These are phyloP conservation scores for Danionella dracula DNA, from an alignment of 2,797 vertebrate species.

Conservation along the genomic window DNA sequence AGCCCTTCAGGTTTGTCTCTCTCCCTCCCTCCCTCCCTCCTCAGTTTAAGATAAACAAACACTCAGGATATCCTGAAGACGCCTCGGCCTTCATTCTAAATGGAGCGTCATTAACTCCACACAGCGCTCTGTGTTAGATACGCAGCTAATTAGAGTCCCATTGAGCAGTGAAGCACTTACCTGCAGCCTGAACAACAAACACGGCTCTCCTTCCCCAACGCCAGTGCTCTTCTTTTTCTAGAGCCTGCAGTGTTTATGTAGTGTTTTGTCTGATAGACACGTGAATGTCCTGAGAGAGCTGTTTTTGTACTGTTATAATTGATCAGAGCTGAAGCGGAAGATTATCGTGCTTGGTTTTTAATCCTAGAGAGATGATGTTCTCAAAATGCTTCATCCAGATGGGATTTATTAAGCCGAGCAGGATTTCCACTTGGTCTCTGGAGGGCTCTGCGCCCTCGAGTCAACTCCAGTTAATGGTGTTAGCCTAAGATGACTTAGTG, in stretches of 20 bases:
- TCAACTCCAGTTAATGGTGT: constrained; percentile 48
- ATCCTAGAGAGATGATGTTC: constrained; percentile 6
- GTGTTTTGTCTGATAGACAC: constrained; percentile 22
- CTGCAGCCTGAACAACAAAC: constrained; percentile 69
- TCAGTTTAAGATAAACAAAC: constrained; percentile 56
- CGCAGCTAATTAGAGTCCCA: constrained; percentile 69
- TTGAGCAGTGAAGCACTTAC: constrained; percentile 81
- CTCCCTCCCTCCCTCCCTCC: not conserved
- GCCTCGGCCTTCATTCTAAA: constrained; percentile 19
- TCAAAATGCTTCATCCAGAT: not conserved
- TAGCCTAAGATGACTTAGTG: constrained; percentile 51
- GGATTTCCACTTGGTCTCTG: constrained; percentile 39
- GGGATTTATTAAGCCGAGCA: not conserved
- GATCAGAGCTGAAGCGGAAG: not conserved
- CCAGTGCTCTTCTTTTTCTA: constrained; percentile 51
- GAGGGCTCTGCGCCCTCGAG: constrained; percentile 12
- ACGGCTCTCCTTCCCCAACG: not conserved
- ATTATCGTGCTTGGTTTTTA: not conserved
- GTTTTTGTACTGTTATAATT: not conserved
- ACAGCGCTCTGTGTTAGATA: constrained; percentile 53
- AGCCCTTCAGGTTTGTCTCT: not conserved
- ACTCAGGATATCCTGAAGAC: constrained; percentile 66
- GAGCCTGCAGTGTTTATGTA: constrained; percentile 57
- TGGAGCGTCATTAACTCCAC: constrained; percentile 21
- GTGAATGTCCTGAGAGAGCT: constrained; percentile 11